A percentile compares a stretch with the other conserved stretches of the same genome.
These are phyloP conservation scores for Auanema sp. DNA, from an alignment of 2,888 invertebrate genomes.

Conservation along the genomic window DNA sequence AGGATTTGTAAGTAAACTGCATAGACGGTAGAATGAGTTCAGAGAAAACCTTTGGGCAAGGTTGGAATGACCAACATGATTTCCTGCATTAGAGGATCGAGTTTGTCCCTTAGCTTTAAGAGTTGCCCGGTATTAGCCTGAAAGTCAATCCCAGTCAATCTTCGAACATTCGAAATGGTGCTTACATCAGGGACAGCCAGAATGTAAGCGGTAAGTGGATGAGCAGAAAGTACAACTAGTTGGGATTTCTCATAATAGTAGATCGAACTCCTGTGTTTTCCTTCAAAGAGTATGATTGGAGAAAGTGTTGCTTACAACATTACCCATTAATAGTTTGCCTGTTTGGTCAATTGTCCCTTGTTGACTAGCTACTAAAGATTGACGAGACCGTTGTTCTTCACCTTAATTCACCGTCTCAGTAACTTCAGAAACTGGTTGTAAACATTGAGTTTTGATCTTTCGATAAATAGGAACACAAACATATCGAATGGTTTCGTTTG, in stretches of 20 bases:
- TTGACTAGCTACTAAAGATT: conserved; percentile 7
- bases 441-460: not conserved
- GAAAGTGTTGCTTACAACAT: not conserved
- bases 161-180: not conserved
- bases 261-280: conserved; percentile 5
- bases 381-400: conserved; percentile 9
- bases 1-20: not conserved
- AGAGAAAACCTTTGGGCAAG: conserved; percentile 1
- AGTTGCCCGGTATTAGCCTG: conserved; percentile 27
- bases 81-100: conserved; percentile 21
- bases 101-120: conserved; percentile 25
- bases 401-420: conserved; percentile 6
- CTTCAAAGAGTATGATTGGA: not conserved
- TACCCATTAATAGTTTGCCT: conserved; percentile 5
- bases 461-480: not conserved
- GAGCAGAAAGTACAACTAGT: conserved; percentile 3
- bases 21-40: not conserved
- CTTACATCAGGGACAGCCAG: not conserved
- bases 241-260: conserved; percentile 8
- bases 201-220: conserved; percentile 7
- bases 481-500: not conserved
- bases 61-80: conserved; percentile 4
- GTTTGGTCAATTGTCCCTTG: conserved; percentile 7
- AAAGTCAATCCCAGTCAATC: conserved; percentile 5
- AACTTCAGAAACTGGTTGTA: not conserved